Base-by-base conservation (phyloP, 1,140 invertebrate species). In the Venturia canescens region DNA sequence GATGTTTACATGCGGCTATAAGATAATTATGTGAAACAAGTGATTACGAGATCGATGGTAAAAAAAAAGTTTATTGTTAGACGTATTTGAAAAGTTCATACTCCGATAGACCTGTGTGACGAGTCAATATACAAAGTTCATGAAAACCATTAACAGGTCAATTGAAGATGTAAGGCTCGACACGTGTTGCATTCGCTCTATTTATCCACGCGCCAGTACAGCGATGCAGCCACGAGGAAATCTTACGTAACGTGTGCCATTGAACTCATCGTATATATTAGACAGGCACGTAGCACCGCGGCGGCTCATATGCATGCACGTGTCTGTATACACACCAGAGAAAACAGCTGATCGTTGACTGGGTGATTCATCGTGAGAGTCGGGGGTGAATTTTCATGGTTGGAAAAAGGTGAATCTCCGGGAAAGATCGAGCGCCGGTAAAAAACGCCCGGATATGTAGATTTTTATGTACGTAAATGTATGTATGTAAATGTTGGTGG, bases 171-270 rank as follows among this genome's bases (percentile, higher is more conserved):
- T 11, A 26, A 63, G 11, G 60, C 60, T 23, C 23, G n/a, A 26
- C 23, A 63, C 27, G 27, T 63, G 21, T 23, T 60, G 23, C 23
- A 60, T 60, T 5, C 18, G 5, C 57, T 63, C 60, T 63, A 63
- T 21, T 6, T 63, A 63, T 26, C n/a, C 23, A 63, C n/a, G 60
- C 27, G 23, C 11, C 38, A 44, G 38, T 26, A 63, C n/a, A n/a
- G n/a, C n/a, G n/a, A 53, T 53, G 4, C 50, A 53, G 3, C 50
- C 60, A 26, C 21, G 60, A 63, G 60, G 23, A 23, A 63, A 63
- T 63, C 60, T 63, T 63, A 63, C 60, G 23, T 63, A 63, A 63
- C 60, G 23, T 63, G 60, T 63, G 60, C 60, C 60, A 63, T 13
- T 63, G 60, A 63, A 27, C 60, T 63, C 23, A 26, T 63, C 23